Conservation (phyloP, 1,140 invertebrate genomes). For the Drosophila triauraria region DNA sequence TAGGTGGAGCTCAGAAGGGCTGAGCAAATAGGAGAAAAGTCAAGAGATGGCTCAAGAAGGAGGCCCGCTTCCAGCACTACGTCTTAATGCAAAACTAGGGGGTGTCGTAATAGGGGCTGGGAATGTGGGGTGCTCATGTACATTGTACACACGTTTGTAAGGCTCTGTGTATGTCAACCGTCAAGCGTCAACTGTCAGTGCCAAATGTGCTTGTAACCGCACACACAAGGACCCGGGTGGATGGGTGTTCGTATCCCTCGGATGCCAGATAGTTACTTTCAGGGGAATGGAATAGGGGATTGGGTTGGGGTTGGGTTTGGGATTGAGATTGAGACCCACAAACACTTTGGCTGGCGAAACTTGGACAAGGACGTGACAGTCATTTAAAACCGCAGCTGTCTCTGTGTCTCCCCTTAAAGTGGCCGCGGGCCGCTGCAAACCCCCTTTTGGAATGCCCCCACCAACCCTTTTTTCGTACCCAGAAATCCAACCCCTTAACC, state of each 20-base stretch:
- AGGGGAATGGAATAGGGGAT: not conserved
- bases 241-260: constrained; percentile 18
- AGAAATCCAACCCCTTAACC: constrained; percentile 5
- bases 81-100: constrained; percentile 49
- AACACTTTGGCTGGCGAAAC: constrained; percentile 55
- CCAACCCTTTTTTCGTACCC: constrained; percentile 1
- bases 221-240: constrained; percentile 53
- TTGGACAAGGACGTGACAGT: constrained; percentile 83
- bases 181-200: constrained; percentile 84
- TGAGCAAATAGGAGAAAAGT: constrained; percentile 53
- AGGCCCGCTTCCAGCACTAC: constrained; percentile 32
- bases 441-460: constrained; percentile 16
- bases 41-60: constrained; percentile 32
- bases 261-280: constrained; percentile 26
- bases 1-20: constrained; percentile 24
- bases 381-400: constrained; percentile 78
- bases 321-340: constrained; percentile 39
- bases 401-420: constrained; percentile 64
- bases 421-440: constrained; percentile 49
- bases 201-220: constrained; percentile 84
- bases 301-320: constrained; percentile 8
- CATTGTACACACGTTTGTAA: constrained; percentile 20
- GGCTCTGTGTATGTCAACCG: constrained; percentile 71
- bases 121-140: constrained; percentile 5
- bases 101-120: not conserved